A percentile compares a stretch with the other conserved stretches of the same genome.
Evolutionary conservation across 2,888 invertebrate species (phyloP).

Genomic region (Heliconius erato): DNA sequence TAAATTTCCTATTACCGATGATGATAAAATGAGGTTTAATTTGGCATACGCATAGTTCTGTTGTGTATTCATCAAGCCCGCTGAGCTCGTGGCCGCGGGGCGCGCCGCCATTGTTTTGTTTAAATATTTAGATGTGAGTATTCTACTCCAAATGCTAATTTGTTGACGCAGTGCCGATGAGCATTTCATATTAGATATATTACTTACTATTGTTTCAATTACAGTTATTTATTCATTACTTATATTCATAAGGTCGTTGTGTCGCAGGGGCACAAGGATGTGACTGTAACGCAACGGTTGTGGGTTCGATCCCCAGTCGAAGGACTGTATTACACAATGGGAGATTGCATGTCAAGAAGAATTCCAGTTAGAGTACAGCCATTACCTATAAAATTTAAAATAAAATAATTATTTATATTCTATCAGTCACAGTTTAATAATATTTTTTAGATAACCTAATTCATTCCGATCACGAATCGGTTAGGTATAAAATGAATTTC

Average conservation of each 20-base stretch:
- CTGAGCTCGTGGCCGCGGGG: slow-evolving; percentile 27
- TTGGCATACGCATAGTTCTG: slow-evolving; percentile 13
- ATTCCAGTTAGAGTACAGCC: no score
- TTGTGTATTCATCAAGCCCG: slow-evolving; percentile 27
- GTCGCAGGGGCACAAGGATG: no score
- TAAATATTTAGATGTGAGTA: slow-evolving; percentile 29
- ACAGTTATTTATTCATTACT: not conserved
- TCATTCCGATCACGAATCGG: no score
- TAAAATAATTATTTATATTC: no score
- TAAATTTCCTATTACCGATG: not conserved
- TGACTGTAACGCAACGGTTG: no score
- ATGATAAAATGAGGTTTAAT: slow-evolving; percentile 11
- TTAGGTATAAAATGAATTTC: no score
- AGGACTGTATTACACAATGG: no score
- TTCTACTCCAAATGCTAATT: slow-evolving; percentile 22
- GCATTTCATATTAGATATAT: slow-evolving; percentile 3
- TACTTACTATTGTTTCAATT: not conserved
- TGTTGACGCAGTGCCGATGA: slow-evolving; percentile 19
- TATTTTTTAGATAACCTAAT: no score
- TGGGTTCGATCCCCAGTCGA: no score
- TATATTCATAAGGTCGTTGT: not conserved
- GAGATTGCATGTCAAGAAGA: no score
- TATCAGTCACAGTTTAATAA: no score
- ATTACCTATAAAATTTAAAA: no score
- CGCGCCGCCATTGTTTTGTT: slow-evolving; percentile 30